Conservation (phyloP, 2,797 vertebrate species). For the Chiroxiphia lanceolata region DNA sequence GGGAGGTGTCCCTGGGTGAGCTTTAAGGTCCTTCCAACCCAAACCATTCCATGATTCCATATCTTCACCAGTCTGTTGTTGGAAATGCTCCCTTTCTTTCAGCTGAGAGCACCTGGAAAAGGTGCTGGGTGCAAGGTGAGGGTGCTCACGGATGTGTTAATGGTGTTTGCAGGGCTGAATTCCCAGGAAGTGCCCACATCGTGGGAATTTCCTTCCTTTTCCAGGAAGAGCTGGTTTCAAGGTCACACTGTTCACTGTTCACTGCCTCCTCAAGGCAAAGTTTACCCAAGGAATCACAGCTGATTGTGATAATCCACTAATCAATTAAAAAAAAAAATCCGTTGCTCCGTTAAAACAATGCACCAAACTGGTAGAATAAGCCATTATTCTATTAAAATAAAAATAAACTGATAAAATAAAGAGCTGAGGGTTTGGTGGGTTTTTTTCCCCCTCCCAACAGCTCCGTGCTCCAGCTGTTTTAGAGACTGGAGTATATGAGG, state of each 20-base stretch:
- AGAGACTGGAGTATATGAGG: too few relatives aligned
- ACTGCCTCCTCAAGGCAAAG: fast-evolving
- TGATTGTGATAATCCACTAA: not conserved
- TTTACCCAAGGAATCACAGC: not conserved
- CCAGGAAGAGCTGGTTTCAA: not conserved
- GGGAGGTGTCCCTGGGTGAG: not conserved
- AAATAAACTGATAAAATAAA: not conserved
- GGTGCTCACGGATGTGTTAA: not conserved
- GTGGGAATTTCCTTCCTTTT: too few relatives aligned
- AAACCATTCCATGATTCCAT: too few relatives aligned
- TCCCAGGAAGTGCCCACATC: fast-evolving
- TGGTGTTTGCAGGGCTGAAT: too few relatives aligned
- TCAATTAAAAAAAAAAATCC: not conserved
- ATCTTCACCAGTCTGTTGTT: fast-evolving
- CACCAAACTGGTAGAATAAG: not conserved
- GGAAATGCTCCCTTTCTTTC: too few relatives aligned
- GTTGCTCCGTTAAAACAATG: not conserved
- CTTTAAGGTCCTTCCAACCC: not conserved
- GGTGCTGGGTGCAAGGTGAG: not conserved
- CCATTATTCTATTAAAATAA: not conserved
- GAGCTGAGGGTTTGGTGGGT: not conserved
- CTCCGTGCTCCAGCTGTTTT: not conserved
- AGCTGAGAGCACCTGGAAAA: not conserved
- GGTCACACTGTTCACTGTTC: fast-evolving
- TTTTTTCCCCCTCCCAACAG: fast-evolving